Evolutionary conservation across 2,888 invertebrate genomes (phyloP), one percentile per base, ranked within the genome.

Genomic region (Drosophila putrida): DNA sequence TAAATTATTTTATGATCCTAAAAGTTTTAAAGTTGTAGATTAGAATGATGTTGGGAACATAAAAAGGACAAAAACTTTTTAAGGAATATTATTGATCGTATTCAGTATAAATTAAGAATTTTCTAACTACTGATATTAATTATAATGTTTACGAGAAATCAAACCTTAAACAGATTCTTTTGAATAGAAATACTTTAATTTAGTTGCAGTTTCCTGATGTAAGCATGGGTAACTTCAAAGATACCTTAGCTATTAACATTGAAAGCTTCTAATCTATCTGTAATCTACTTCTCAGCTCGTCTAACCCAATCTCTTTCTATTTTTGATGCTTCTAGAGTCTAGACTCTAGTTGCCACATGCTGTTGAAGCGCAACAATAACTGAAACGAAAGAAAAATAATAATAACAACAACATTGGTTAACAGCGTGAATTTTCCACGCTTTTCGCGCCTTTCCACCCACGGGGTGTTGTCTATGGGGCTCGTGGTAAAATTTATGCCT

Each of bases 401-500:
- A 58, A 53, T 33, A 57, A 71, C 35, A 72, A 60, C 33, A 75
- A 46, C 60, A 49, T 43, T 61, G 53, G 35, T 15, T 55, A 66
- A 60, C 49, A 60, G 64, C 62, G 33, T 69, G 66, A 31, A 46
- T 73, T 75, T 78, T 78, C 54, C 73, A 68, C 60, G 63, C 63
- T 65, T 69, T 64, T 71, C 62, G 54, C 70, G 53, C 49, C 68
- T 57, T 57, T 75, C 72, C 78, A 70, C 83, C 78, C 72, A 78
- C 71, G 64, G 6, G 20, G 20, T 54, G 41, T 54, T 43, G 43
- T 55, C 58, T 49, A 53, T 54, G 33, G 69, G 51, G 57, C 25
- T 36, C 50, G 65, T 47, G 43, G 49, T 27, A 50, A 75, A 82
- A 88, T 87, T 77, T 80, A 80, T 86, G 90, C 70, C 66, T 60